Evolutionary conservation across 23 tunicate species (phyloP), one percentile per base, ranked within the genome.

Genomic region (Clavelina lepadiformis): DNA sequence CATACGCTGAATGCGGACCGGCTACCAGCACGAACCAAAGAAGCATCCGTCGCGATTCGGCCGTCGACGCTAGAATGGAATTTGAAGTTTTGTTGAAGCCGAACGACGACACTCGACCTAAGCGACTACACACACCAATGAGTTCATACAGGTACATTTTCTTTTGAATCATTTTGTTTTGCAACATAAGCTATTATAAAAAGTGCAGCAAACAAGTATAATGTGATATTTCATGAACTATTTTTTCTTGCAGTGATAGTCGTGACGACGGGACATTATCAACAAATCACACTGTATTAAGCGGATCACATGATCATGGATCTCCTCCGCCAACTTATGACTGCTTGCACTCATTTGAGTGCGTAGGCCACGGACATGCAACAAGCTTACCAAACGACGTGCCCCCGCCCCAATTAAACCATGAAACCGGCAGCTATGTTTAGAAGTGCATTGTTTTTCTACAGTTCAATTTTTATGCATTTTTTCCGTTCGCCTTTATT

Each of bases 51-150:
- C 13, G 65, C 21, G 82, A 76, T 30, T 33, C 89, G 19, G 83
- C 86, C 15, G 67, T 64, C 18, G 96, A 87, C 64, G 96, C 96
- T 1, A 58, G 75, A 32, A 75, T 46, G 57, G 96, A 87, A 44
- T 87, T 87, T 41, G 86, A 86, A 41, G 93, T 84, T 56, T 68
- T 81, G 15, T 4, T 86, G 24, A 78, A 78, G 35, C 69, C 75
- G 21, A 25, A 24, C 35, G 84, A 78, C 35, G 49, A 38, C 26
- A 68, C 75, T 51, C 38, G 61, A n/a, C 69, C 84, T 25, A 78
- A 68, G 46, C 62, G 53, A 5, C 2, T 65, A 13, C 25, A 51
- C 50, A 29, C 73, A 38, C 61, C 82, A 18, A 19, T 55, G 19
- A 76, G 82, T 38, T 54, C 73, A 1, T 35, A 47, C 45, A 74